A percentile compares a stretch with the other conserved stretches of the same genome.
Conservation (phyloP, 2,797 vertebrate genomes). For the Limnodromus scolopaceus region DNA sequence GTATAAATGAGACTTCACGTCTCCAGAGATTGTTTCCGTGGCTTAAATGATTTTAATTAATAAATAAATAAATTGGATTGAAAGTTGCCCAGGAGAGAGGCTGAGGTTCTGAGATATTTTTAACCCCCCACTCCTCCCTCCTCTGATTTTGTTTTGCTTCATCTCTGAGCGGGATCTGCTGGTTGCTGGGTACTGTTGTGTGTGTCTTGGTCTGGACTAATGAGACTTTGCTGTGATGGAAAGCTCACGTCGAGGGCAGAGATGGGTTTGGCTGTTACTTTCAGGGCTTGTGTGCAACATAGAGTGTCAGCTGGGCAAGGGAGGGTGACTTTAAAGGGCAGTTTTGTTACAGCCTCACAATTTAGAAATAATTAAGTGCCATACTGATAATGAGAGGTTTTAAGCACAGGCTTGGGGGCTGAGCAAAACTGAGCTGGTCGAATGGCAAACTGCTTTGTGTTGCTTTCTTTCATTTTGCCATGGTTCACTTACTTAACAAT, state of each 20-base stretch:
- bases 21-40: conserved; percentile 63
- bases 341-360: background rate
- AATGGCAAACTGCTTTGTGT: background rate
- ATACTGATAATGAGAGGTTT: background rate
- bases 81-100: background rate
- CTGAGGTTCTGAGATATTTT: conserved; percentile 39
- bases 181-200: background rate
- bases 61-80: conserved; percentile 74
- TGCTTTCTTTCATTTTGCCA: background rate
- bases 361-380: background rate
- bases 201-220: background rate
- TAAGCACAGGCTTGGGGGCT: background rate
- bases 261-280: background rate
- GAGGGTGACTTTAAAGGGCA: background rate
- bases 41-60: conserved; percentile 75
- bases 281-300: background rate
- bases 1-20: background rate
- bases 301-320: background rate
- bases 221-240: background rate
- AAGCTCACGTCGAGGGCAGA: background rate
- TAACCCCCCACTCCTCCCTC: background rate
- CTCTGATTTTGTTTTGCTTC: background rate
- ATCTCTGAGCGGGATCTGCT: background rate
- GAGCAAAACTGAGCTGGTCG: background rate
- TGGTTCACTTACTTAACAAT: background rate